Base-by-base conservation (phyloP, 2,888 invertebrate species). In the Melikaiella ostensackeni region DNA sequence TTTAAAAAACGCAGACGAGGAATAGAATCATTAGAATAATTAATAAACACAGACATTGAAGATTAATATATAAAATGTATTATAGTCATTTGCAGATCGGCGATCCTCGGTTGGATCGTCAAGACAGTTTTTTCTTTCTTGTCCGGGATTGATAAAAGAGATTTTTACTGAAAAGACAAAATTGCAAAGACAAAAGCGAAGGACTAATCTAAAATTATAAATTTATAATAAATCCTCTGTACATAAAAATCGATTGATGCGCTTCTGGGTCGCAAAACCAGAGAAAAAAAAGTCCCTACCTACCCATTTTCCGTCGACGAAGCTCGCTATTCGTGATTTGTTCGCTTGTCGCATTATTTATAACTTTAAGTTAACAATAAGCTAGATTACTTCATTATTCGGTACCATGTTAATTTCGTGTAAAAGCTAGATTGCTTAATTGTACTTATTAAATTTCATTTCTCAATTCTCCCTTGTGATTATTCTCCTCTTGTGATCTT, bases 51-150 rank as follows among this genome's bases (percentile, higher is more conserved):
- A 81, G 78, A 84, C 80, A 80, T 80, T 76, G 86, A 88, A 87
- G 89, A 90, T 90, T 90, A 90, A 90, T 90, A 91, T 70, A 70
- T 89, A 90, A 91, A 91, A 91, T 91, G 87, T 91, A 91, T 91
- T 90, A 87, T 89, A 88, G 84, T 88, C 84, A 84, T 90, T 86
- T 84, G 81, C 84, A 83, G 88, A 87, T 88, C 87, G 85, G 85
- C 86, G 70, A 70, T 70, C 30, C n/a, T 63, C 35, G 61, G 19
- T 16, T 30, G 38, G 19, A 70, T 70, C 33, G 73, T 38, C 8
- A 33, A 35, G 42, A 74, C 57, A 74, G 21, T 59, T 42, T 74
- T 74, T 13, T 35, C 59, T 74, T 13, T 35, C 33, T 74, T 59
- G 35, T 59, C 27, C 30, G 59, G 35, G n/a, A 35, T 61, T 38